These are phyloP conservation scores for Thymelicus acteon DNA, from an alignment of 2,888 invertebrate species.

Conservation along the genomic window DNA sequence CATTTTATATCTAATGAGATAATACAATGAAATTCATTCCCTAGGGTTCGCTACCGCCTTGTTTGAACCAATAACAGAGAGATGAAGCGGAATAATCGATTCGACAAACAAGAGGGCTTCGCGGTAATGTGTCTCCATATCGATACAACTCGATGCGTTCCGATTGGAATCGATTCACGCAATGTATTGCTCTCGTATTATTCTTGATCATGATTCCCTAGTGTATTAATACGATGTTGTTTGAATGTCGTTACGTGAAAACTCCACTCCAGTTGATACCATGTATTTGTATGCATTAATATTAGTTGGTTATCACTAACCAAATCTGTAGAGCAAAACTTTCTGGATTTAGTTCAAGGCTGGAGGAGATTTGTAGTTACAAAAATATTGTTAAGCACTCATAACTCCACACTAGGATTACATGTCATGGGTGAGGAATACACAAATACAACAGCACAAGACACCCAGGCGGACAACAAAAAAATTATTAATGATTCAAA, in stretches of 20 bases:
- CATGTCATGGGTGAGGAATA: no score
- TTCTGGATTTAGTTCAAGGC: no score
- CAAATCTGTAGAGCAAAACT: no score
- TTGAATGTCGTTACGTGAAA: conserved; percentile 33
- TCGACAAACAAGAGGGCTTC: conserved; percentile 79
- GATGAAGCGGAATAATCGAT: conserved; percentile 82
- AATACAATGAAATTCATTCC: conserved; percentile 35
- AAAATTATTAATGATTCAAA: no score
- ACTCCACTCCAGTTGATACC: conserved; percentile 5
- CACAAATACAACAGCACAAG: no score
- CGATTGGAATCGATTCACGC: conserved; percentile 45
- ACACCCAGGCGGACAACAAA: no score
- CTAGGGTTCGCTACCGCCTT: conserved; percentile 41
- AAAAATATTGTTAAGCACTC: no score
- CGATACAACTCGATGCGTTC: conserved; percentile 49
- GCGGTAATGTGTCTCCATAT: conserved; percentile 61
- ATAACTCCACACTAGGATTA: no score
- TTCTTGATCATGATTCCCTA: conserved; percentile 35
- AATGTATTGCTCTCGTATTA: conserved; percentile 29
- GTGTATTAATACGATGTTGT: conserved; percentile 34
- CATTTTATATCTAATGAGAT: neutral
- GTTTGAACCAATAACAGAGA: conserved; percentile 71
- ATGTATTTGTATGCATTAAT: neutral
- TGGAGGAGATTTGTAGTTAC: no score
- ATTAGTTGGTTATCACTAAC: no score